Evolutionary conservation across 2,888 invertebrate species (phyloP).

Genomic region (Schizaphis graminum): DNA sequence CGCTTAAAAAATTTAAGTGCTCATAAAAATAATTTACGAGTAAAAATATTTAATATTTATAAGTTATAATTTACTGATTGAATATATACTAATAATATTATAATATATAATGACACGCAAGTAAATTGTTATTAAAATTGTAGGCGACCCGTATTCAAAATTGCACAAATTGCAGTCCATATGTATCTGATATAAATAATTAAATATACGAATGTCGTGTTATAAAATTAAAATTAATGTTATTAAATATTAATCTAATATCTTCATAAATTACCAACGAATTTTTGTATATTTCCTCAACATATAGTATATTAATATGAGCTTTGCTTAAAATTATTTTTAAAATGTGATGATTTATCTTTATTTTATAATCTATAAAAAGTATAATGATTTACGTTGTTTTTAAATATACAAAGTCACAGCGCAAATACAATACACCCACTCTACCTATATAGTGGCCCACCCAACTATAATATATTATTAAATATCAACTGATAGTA

Average conservation of each 20-base stretch:
- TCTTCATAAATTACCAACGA: not conserved
- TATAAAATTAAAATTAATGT: no score
- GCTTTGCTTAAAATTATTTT: not conserved
- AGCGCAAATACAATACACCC: not conserved
- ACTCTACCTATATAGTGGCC: not conserved
- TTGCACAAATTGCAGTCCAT: not conserved
- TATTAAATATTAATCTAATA: no score
- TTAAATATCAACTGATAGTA: not conserved
- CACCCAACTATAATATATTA: not conserved
- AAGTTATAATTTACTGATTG: not conserved
- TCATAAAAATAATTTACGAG: constrained; percentile 21
- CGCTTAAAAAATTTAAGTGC: not conserved
- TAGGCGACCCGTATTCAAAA: not conserved
- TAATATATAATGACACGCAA: not conserved
- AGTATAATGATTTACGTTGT: not conserved
- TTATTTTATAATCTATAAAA: not conserved
- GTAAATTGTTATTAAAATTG: not conserved
- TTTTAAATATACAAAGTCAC: not conserved
- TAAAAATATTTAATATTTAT: not conserved
- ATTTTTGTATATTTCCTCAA: not conserved
- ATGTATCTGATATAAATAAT: not conserved
- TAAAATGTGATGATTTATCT: not conserved
- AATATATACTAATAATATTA: not conserved
- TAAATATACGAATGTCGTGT: not conserved
- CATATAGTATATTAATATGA: not conserved